Conservation (phyloP, 2,888 invertebrate genomes). For the Falcaria lacertinaria region DNA sequence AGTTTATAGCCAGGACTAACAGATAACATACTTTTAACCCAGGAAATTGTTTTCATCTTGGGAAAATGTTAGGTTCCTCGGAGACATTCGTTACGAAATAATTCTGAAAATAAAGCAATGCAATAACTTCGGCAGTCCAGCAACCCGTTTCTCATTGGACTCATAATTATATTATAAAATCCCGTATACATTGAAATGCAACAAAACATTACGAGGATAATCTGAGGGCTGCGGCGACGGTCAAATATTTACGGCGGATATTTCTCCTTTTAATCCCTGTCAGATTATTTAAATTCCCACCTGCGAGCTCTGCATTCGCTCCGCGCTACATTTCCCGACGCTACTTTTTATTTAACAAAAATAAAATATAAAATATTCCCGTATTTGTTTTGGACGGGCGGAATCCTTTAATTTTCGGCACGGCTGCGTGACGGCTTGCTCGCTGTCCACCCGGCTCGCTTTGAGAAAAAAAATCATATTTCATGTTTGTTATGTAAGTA, state of each 20-base stretch:
- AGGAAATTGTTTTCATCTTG: too few species aligned
- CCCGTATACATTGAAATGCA: conserved; percentile 48
- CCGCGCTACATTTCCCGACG: conserved; percentile 45
- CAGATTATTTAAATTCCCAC: conserved; percentile 81
- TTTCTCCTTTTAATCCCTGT: conserved; percentile 78
- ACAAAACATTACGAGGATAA: conserved; percentile 65
- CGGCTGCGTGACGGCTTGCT: conserved; percentile 62
- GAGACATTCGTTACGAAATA: too few species aligned
- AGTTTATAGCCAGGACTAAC: too few species aligned
- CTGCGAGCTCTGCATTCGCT: conserved; percentile 51
- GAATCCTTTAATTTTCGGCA: conserved; percentile 78
- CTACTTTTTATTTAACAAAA: conserved; percentile 70
- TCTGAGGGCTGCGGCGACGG: conserved; percentile 59
- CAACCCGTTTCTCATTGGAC: conserved; percentile 26
- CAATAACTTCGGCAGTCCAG: conserved; percentile 6
- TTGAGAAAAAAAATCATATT: conserved; percentile 63
- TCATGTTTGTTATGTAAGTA: conserved; percentile 38
- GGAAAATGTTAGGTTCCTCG: too few species aligned
- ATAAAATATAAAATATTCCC: conserved; percentile 76
- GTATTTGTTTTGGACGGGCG: conserved; percentile 76
- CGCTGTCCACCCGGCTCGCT: conserved; percentile 50
- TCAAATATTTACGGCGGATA: conserved; percentile 78
- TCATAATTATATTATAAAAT: conserved; percentile 61
- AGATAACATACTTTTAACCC: too few species aligned
- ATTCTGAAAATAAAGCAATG: too few species aligned